These are phyloP conservation scores for Eretmocerus hayati DNA, from an alignment of 2,888 invertebrate genomes.

Conservation along the genomic window DNA sequence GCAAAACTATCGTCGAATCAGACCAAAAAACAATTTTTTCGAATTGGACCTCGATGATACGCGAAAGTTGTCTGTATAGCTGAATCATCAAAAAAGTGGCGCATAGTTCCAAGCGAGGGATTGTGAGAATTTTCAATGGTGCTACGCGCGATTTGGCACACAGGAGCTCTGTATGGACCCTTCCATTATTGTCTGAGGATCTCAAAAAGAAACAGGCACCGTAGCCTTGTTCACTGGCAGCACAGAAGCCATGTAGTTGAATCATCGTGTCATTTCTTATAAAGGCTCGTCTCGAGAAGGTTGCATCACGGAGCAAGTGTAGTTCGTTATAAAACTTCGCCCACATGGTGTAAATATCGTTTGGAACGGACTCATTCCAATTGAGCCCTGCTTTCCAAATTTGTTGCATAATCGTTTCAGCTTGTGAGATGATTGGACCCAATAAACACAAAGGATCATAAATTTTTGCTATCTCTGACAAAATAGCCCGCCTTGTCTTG, in stretches of 20 bases:
- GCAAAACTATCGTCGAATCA: conserved; percentile 25
- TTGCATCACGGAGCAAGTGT: neutral
- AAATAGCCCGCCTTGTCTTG: neutral
- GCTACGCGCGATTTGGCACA: conserved; percentile 6
- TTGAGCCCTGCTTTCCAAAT: conserved; percentile 2
- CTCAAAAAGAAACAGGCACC: conserved; percentile 5
- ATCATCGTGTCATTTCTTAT: neutral
- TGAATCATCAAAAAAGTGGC: conserved; percentile 14
- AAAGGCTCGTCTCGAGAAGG: neutral
- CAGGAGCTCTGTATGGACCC: neutral
- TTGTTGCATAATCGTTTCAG: neutral
- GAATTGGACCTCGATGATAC: conserved; percentile 8
- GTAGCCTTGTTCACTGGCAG: conserved; percentile 7
- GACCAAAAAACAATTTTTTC: conserved; percentile 20
- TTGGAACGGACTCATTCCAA: conserved; percentile 9
- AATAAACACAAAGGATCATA: conserved; percentile 1
- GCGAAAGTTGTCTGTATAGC: conserved; percentile 10
- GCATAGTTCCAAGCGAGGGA: conserved; percentile 1
- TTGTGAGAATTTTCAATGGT: neutral
- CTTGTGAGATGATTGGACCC: neutral
- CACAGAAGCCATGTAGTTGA: conserved; percentile 5
- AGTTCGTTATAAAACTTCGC: neutral
- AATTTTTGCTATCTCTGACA: neutral
- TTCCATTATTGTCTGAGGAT: neutral
- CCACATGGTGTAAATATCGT: conserved; percentile 2